A percentile compares a stretch with the other conserved stretches of the same genome.
phyloP scores from a whole-genome alignment of 2,797 vertebrate species.

The Macroramphosus scolopax region DNA sequence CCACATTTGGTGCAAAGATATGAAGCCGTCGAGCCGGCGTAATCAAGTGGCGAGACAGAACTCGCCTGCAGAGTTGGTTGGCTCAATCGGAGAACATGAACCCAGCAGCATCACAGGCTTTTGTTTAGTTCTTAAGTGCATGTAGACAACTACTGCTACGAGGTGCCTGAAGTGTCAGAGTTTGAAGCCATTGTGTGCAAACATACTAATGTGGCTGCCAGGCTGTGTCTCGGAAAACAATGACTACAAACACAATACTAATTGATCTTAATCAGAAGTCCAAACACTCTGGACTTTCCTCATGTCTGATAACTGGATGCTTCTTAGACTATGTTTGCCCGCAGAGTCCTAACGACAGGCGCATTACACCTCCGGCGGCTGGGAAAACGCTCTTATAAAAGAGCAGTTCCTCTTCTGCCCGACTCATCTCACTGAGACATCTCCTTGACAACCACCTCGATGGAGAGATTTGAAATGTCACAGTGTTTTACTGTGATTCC shows the following conservation, averaged over 20 bases:
- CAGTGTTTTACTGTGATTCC: slow-evolving; percentile 65
- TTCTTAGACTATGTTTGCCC: slow-evolving; percentile 46
- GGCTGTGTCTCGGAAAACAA: background rate
- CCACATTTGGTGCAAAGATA: too few species aligned
- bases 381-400: slow-evolving; percentile 64
- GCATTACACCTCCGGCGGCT: slow-evolving; percentile 56
- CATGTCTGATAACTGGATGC: slow-evolving; percentile 15
- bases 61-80: too few species aligned
- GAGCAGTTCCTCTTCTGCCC: slow-evolving; percentile 53
- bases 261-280: slow-evolving; percentile 50
- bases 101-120: too few species aligned
- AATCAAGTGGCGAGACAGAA: too few species aligned
- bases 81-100: too few species aligned
- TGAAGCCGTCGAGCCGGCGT: too few species aligned
- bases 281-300: slow-evolving; percentile 20
- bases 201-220: slow-evolving; percentile 33
- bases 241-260: slow-evolving; percentile 13
- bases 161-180: too few species aligned
- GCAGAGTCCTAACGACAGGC: slow-evolving; percentile 60
- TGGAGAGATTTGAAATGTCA: slow-evolving; percentile 73
- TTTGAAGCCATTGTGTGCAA: too few species aligned
- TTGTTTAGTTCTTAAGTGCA: too few species aligned
- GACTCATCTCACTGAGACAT: slow-evolving; percentile 64
- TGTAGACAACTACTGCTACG: too few species aligned
- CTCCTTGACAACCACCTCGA: slow-evolving; percentile 73